Base-by-base conservation (phyloP, 2,888 invertebrate species). In the Mellilla xanthometata region DNA sequence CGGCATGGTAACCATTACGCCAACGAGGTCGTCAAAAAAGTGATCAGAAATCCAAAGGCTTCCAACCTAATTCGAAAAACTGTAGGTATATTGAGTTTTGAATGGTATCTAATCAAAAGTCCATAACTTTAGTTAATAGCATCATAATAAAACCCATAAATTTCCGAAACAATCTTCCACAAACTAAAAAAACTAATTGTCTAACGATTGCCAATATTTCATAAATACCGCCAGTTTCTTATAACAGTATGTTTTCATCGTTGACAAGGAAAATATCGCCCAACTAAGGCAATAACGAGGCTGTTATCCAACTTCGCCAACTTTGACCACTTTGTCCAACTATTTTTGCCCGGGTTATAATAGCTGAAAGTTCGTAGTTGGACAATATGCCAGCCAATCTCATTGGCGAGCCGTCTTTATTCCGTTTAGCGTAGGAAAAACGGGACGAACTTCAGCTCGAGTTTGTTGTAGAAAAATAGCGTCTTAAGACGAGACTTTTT, bases 291-390 rank as follows among this genome's bases (percentile, higher is more conserved):
- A 85, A 86, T 88, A 88, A 88, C 81, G 74, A 81, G 75, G 60
- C 71, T 71, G 77, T 80, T 84, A 83, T 78, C 40, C 23, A 48
- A 46, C 39, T 45, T 76, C 73, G 65, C 70, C 66, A 76, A 82
- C 70, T 82, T 72, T 59, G 58, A 12, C 60, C 76, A 85, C 71
- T 81, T 77, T 54, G 54, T 39, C 65, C 72, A 83, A 87, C 84
- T 81, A 86, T 88, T 86, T 87, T 86, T 83, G 83, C 76, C 75
- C 75, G 38, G n/a, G 70, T 85, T 81, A 86, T 86, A 87, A 88
- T 85, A 85, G 86, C 75, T 54, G 48, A 85, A 19, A 87, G 82
- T 88, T 87, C 67, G 71, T 52, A 64, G 64, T 51, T 44, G 65
- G 66, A 68, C 81, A 76, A 77, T 79, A 75, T 76, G 81, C 69